Base-by-base conservation (phyloP, 2,888 invertebrate species). In the Athalia circularis region DNA sequence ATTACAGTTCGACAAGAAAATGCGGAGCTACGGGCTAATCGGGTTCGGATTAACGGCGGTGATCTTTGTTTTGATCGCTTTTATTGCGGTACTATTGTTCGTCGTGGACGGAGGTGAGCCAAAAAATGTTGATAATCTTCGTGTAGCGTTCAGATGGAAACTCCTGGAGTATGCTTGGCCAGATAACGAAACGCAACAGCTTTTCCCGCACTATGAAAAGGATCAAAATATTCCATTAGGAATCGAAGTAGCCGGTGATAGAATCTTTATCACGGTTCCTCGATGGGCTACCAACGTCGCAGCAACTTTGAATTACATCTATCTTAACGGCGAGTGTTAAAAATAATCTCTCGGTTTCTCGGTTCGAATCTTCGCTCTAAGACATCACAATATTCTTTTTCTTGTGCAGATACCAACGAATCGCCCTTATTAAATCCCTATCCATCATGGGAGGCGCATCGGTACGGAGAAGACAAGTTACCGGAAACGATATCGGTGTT, bases 371-470 rank as follows among this genome's bases (percentile, higher is more conserved):
- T 6, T 11, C n/a, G 3, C 6, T 47, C 7, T 13, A 50, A 5
- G 4, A 11, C 52, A 5, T 52, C 52, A 50, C 13, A 5, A 15
- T 48, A 6, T 52, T 52, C 87, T 90, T 5, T 92, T 96, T 61
- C 95, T 96, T 29, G 1, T 92, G 48, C 92, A 95, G 95, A 95
- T 86, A 91, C 92, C 0, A 92, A 92, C 0, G 93, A 92, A 78
- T 94, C 95, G 5, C 96, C 96, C 0, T 91, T 92, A 59, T 89
- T 96, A 78, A 94, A 92, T n/a, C 96, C 96, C 0, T 96, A 94
- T 84, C 96, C 96, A 0, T 94, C 94, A 83, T 96, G 96, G 96
- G 93, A 94, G 80, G 94, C 95, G 0, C 96, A 96, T 86, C 93
- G 94, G 62, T 92, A 91, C 59, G 88, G 86, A 3, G 90, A 88